Evolutionary conservation across 2,113 vertebrate species (phyloP).

Genomic region (Nematolebias whitei): DNA sequence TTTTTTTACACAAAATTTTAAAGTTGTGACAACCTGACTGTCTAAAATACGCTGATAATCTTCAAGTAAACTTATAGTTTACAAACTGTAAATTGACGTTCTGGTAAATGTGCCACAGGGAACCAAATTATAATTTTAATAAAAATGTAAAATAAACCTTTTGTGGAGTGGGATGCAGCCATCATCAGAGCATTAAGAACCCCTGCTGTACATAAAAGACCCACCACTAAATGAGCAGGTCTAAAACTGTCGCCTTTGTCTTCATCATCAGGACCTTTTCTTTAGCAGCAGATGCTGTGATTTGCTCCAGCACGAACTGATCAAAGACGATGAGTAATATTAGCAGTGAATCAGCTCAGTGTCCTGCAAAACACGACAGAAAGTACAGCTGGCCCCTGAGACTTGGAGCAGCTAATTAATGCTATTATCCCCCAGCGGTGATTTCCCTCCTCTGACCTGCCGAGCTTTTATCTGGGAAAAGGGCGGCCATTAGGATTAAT

Average conservation of each 20-base stretch:
- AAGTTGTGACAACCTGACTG: no score
- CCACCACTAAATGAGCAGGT: not conserved
- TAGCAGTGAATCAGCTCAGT: not conserved
- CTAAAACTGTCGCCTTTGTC: not conserved
- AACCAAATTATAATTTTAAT: not conserved
- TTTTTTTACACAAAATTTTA: no score
- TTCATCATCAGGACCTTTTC: not conserved
- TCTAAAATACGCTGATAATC: no score
- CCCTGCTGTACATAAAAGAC: not conserved
- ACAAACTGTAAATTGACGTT: no score
- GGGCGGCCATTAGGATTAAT: not conserved
- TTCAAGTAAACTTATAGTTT: no score
- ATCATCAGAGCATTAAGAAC: not conserved
- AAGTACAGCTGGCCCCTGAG: not conserved
- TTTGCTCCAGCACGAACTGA: not conserved
- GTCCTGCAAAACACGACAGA: not conserved
- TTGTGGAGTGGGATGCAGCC: not conserved
- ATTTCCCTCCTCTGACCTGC: not conserved
- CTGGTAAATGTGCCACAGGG: no score
- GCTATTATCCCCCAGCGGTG: not conserved
- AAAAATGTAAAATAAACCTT: slow-evolving; percentile 9
- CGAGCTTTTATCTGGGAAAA: not conserved
- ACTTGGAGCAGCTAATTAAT: not conserved
- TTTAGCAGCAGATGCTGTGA: not conserved
- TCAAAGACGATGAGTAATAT: not conserved